These are phyloP conservation scores for Dipus sagitta DNA, from an alignment of 2,797 vertebrate species.

Conservation along the genomic window DNA sequence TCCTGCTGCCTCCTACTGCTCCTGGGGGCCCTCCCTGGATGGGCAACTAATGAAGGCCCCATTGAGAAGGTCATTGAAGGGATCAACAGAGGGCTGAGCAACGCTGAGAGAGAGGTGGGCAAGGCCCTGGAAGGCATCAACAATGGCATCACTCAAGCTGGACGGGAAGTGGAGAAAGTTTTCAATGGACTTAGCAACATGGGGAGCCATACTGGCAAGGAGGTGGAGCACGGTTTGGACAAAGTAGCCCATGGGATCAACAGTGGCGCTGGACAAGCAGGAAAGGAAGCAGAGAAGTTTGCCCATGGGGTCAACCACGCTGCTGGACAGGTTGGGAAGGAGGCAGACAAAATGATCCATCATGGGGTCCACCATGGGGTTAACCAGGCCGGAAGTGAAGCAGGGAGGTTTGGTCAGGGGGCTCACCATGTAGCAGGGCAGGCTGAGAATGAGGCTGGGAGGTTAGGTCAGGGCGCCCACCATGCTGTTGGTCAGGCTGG, in stretches of 20 bases:
- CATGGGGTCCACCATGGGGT: constrained; percentile 63
- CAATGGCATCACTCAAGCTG: constrained; percentile 82
- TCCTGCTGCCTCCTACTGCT: constrained; percentile 77
- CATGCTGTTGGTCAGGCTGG: background rate
- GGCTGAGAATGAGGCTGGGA: background rate
- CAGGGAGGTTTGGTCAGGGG: constrained; percentile 54
- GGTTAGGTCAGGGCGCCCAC: background rate
- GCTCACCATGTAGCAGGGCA: background rate
- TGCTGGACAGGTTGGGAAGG: constrained; percentile 81
- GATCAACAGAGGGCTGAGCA: constrained; percentile 81
- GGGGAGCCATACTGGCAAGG: constrained; percentile 76
- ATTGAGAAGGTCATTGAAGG: constrained; percentile 81
- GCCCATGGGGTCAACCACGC: constrained; percentile 76
- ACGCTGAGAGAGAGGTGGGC: constrained; percentile 79
- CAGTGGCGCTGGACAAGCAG: constrained; percentile 68
- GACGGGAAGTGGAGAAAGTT: constrained; percentile 83
- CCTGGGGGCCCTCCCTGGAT: constrained; percentile 54
- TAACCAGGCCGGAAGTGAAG: background rate
- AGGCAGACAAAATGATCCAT: constrained; percentile 72
- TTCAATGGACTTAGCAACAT: constrained; percentile 76
- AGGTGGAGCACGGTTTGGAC: constrained; percentile 77
- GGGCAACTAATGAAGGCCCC: constrained; percentile 71
- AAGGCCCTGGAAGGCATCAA: constrained; percentile 83
- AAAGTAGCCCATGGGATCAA: constrained; percentile 76
- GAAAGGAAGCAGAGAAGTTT: constrained; percentile 79